phyloP scores from a whole-genome alignment of 1,140 invertebrate genomes.

The Nylanderia fulva region DNA sequence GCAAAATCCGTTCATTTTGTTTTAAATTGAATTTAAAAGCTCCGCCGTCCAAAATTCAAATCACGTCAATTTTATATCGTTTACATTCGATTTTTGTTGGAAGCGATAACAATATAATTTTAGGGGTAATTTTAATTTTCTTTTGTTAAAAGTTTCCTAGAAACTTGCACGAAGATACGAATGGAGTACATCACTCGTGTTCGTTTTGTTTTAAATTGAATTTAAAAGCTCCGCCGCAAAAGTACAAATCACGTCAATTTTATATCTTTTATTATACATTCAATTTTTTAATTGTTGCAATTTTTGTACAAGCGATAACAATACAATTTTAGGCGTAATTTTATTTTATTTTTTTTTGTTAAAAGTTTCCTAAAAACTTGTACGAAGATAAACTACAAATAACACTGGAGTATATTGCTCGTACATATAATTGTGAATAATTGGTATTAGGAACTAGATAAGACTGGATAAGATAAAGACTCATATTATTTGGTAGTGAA shows the following conservation, averaged over 20 bases:
- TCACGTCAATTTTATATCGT: background rate
- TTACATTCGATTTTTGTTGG: background rate
- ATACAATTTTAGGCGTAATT: background rate
- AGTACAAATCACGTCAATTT: background rate
- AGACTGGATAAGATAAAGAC: background rate
- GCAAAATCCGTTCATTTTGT: background rate
- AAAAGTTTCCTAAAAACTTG: constrained; percentile 14
- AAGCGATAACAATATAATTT: background rate
- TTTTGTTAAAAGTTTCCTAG: background rate
- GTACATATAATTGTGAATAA: background rate
- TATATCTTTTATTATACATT: background rate
- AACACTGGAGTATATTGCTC: no score
- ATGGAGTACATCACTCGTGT: background rate
- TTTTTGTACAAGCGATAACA: background rate
- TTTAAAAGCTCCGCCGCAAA: background rate
- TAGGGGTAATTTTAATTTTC: background rate
- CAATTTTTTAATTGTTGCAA: background rate
- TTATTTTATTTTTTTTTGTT: background rate
- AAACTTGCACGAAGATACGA: background rate
- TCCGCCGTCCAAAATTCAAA: background rate
- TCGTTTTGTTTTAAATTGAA: background rate
- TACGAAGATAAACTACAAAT: background rate
- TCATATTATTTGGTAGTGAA: constrained; percentile 21
- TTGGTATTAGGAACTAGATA: background rate
- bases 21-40: background rate